A percentile compares a stretch with the other conserved stretches of the same genome.
Evolutionary conservation across 2,113 vertebrate species (phyloP).

Genomic region (Podarcis raffonei): DNA sequence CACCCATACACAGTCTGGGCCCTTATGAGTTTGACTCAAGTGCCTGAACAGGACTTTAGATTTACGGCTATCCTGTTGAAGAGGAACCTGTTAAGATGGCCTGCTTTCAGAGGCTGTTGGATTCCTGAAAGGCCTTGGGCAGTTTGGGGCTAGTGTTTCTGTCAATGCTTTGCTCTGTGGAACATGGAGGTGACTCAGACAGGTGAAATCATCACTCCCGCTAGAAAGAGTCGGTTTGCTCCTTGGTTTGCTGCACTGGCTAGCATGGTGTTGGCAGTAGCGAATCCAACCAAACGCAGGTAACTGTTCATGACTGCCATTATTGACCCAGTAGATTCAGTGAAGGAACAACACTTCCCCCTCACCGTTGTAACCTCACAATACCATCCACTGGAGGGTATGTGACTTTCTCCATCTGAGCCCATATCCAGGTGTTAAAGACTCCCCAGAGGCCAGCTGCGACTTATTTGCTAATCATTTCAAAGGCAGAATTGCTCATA

Average conservation of each 20-base stretch:
- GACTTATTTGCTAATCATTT: not conserved
- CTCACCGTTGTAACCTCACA: not conserved
- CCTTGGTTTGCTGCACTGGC: not conserved
- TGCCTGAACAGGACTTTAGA: not conserved
- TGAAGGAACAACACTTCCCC: not conserved
- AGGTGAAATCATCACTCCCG: not conserved
- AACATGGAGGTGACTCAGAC: too few relatives aligned
- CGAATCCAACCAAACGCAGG: not conserved
- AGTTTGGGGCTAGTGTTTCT: not conserved
- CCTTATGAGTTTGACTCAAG: not conserved
- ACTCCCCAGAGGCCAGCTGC: not conserved
- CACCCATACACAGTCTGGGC: not conserved
- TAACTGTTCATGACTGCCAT: not conserved
- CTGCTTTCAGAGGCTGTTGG: not conserved
- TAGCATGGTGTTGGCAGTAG: not conserved
- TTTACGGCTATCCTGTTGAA: too few relatives aligned
- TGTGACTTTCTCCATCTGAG: not conserved
- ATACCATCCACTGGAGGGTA: not conserved
- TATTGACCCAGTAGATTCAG: too few relatives aligned
- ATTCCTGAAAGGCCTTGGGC: not conserved
- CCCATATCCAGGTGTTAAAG: not conserved
- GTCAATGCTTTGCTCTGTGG: not conserved
- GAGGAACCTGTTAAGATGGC: not conserved
- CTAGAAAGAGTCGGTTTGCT: not conserved
- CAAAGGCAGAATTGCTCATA: not conserved